Conservation (phyloP, 2,888 invertebrate species). For the Liodrosophila aerea region DNA sequence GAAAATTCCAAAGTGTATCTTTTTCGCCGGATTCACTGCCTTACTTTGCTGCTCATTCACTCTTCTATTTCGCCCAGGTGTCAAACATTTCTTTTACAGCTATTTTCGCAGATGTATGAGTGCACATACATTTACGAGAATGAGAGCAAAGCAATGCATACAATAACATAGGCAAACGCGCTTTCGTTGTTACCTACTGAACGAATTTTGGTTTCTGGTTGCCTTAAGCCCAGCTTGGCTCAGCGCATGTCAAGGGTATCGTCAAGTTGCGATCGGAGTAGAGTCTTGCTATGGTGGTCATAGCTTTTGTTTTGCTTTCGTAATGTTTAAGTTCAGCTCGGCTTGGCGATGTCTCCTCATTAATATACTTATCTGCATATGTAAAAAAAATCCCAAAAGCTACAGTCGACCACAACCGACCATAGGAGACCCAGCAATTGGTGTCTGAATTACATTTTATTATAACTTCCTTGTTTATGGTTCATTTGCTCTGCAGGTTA, state of each 20-base stretch:
- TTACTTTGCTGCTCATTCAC: slow-evolving; percentile 38
- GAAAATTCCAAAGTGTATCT: slow-evolving; percentile 14
- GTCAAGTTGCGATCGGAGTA: slow-evolving; percentile 23
- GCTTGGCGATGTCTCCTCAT: slow-evolving; percentile 68
- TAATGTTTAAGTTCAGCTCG: slow-evolving; percentile 60
- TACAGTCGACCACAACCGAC: too few species aligned
- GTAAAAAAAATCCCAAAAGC: too few species aligned
- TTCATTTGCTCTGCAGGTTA: too few species aligned
- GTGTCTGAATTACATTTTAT: too few species aligned
- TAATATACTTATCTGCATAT: slow-evolving; percentile 55
- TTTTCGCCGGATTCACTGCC: slow-evolving; percentile 2
- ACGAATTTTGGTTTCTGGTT: slow-evolving; percentile 16
- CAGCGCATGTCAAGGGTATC: slow-evolving; percentile 52
- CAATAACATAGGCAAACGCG: background rate
- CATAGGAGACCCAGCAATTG: too few species aligned
- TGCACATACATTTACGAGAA: background rate
- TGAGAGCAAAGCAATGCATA: slow-evolving; percentile 7
- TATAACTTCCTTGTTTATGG: too few species aligned
- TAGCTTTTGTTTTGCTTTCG: slow-evolving; percentile 57
- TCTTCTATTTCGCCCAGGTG: slow-evolving; percentile 1
- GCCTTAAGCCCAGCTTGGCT: slow-evolving; percentile 29
- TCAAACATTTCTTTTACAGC: slow-evolving; percentile 16
- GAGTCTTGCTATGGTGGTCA: slow-evolving; percentile 32
- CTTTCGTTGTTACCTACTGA: slow-evolving; percentile 15
- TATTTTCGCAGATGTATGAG: too few species aligned